Evolutionary conservation across 2,797 vertebrate genomes (phyloP).

Genomic region (Alfaro cultratus): DNA sequence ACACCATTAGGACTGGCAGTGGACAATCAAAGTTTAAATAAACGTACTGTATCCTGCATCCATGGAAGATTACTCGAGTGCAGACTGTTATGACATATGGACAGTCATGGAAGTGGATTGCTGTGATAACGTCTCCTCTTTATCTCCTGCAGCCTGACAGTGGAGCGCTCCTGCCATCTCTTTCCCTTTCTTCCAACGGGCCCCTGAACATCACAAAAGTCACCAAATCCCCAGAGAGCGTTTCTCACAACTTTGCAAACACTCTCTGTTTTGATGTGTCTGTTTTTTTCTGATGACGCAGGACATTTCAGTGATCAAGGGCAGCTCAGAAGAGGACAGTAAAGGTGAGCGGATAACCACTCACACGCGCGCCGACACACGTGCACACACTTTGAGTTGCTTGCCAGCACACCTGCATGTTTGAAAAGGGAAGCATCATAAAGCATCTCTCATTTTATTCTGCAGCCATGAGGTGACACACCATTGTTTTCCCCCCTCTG

Average conservation of each 20-base stretch:
- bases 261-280: slow-evolving; percentile 74
- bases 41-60: slow-evolving; percentile 20
- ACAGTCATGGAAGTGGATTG: slow-evolving; percentile 21
- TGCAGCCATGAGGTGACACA: slow-evolving; percentile 72
- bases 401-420: slow-evolving; percentile 77
- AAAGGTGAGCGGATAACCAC: slow-evolving; percentile 70
- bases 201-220: slow-evolving; percentile 70
- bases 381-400: slow-evolving; percentile 56
- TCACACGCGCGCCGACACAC: slow-evolving; percentile 23
- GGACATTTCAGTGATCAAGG: slow-evolving; percentile 76
- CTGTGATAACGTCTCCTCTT: slow-evolving; percentile 61
- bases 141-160: slow-evolving; percentile 60
- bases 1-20: neutral
- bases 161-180: slow-evolving; percentile 54
- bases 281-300: slow-evolving; percentile 74
- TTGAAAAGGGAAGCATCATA: slow-evolving; percentile 73
- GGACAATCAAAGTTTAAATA: slow-evolving; percentile 10
- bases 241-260: slow-evolving; percentile 79
- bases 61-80: slow-evolving; percentile 27
- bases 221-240: slow-evolving; percentile 71
- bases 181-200: slow-evolving; percentile 47
- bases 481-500: slow-evolving; percentile 65
- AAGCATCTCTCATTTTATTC: slow-evolving; percentile 67
- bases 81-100: slow-evolving; percentile 24
- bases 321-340: slow-evolving; percentile 72